Percentiles rank a stretch among this genome's conserved stretches.
These are phyloP conservation scores for Hestina assimilis DNA, from an alignment of 1,140 invertebrate genomes.

Conservation along the genomic window DNA sequence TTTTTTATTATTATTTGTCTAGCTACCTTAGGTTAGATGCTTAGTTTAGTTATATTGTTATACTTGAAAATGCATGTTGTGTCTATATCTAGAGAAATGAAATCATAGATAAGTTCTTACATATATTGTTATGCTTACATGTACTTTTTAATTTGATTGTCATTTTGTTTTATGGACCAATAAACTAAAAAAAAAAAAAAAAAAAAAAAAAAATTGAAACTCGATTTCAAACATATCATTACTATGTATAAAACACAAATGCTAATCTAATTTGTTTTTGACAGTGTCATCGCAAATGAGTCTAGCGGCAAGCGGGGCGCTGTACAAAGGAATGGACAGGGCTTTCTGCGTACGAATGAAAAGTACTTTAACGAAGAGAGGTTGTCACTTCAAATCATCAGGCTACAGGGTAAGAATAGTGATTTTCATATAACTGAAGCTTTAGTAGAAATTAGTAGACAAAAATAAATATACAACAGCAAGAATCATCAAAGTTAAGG, in stretches of 20 bases:
- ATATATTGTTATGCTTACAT: too few species aligned
- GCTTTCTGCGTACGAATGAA: constrained; percentile 99
- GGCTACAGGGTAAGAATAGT: constrained; percentile 94
- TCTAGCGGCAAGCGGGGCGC: constrained; percentile 82
- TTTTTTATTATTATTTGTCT: too few species aligned
- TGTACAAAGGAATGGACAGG: constrained; percentile 92
- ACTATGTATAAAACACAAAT: background rate
- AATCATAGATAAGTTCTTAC: too few species aligned
- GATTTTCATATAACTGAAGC: background rate
- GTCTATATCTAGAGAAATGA: too few species aligned
- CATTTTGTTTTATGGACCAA: too few species aligned
- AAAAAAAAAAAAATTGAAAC: too few species aligned
- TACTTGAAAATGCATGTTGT: too few species aligned
- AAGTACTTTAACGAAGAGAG: constrained; percentile 97
- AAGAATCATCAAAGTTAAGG: background rate
- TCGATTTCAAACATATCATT: too few species aligned
- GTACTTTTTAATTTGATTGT: too few species aligned
- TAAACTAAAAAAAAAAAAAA: too few species aligned
- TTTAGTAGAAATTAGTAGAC: constrained; percentile 2
- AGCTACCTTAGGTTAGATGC: too few species aligned
- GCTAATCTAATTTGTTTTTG: constrained; percentile 47
- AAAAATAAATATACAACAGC: background rate
- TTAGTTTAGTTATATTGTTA: too few species aligned
- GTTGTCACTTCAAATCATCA: constrained; percentile 98
- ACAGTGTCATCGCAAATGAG: constrained; percentile 93